Base-by-base conservation (phyloP, 2,113 vertebrate species). In the Scortum barcoo region DNA sequence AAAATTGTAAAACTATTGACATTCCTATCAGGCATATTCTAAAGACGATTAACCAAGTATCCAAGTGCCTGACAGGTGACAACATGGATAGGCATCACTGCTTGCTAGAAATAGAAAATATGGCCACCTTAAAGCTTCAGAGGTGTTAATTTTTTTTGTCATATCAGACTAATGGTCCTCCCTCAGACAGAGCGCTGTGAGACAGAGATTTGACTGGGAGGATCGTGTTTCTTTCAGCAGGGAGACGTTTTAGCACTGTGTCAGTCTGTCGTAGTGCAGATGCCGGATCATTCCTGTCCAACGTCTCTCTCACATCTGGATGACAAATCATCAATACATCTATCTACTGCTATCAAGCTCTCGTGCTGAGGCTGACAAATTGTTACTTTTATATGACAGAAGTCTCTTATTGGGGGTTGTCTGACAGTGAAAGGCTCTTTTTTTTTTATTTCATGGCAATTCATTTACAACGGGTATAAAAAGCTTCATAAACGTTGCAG, bases 401-500 rank as follows among this genome's bases (percentile, higher is more conserved):
- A 54, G 54, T 88, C 28, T 72, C 53, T 65, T 63, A 75, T 72
- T 78, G 66, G 74, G 74, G 74, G 51, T 63, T 88, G 73, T 80
- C 60, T 76, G 77, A 73, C 71, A 82, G 71, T 72, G 67, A 83
- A 81, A 76, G 38, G 50, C 65, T 79, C 65, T 57, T 71, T 82
- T 86, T 36, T 36, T 36, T 63, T 30, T 48, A 54, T 83, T 80
- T 81, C 60, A 78, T 86, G 48, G 78, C 72, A 85, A 84, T 75
- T 67, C 48, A 89, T 92, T 90, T 90, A 89, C 65, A 86, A 51
- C 79, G 46, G 42, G 54, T 66, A 88, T 92, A 88, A 90, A 91
- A 91, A 72, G 79, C 84, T 68, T 91, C 86, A 91, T 93, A 91
- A 93, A 92, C 48, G 80, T 86, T 79, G 69, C 90, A 93, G 90